Base-by-base conservation (phyloP, 2,888 invertebrate genomes). In the Gibbula magus region DNA sequence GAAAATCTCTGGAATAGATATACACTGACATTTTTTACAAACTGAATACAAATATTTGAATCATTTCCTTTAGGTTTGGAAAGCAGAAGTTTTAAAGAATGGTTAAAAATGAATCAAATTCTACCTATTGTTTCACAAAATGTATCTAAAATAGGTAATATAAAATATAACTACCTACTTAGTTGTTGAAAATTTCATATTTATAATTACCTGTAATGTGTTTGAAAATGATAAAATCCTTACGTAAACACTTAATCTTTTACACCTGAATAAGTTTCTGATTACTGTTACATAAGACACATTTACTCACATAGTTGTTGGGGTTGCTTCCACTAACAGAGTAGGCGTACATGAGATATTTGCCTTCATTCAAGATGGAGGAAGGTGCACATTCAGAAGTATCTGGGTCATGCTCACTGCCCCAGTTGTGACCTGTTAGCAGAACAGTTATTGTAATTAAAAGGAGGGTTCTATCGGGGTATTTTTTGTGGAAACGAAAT, bases 401-500 rank as follows among this genome's bases (percentile, higher is more conserved):
- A 92, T 97, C 97, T 1, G 98, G 98, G 94, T 99, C 98, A 93
- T 98, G 98, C 93, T 98, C 98, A 4, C 98, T 97, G 80, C 98
- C 98, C 98, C 98, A 99, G 94, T 98, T 99, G 93, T 99, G 98
- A 1, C 98, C 99, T 93, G 97, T 16, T 22, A 22, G n/a, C 13
- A 61, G 13, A 56, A 22, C n/a, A 66, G 53, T 52, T 1, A 25
- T 8, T 5, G 45, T 18, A 13, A 16, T 52, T 52, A n/a, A n/a
- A n/a, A n/a, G n/a, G n/a, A n/a, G n/a, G n/a, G n/a, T n/a, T n/a
- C n/a, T n/a, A n/a, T n/a, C n/a, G n/a, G n/a, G n/a, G n/a, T n/a
- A n/a, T n/a, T n/a, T n/a, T n/a, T n/a, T n/a, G n/a, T n/a, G n/a
- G n/a, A n/a, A n/a, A n/a, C n/a, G n/a, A n/a, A n/a, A n/a, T n/a